Conservation (phyloP, 2,888 invertebrate species). For the Chymomyza fuscimana region DNA sequence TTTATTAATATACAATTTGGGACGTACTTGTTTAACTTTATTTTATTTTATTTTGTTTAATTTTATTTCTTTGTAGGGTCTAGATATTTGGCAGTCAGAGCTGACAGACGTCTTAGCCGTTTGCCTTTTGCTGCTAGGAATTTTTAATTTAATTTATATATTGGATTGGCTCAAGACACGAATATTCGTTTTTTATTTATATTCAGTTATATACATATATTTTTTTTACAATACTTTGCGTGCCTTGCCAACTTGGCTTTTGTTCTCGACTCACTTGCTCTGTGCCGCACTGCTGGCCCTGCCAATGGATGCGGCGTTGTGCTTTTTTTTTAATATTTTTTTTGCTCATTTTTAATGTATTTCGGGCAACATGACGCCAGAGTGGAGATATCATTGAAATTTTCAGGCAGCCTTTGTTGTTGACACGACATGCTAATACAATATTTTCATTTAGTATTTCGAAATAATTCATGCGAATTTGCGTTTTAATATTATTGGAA, state of each 20-base stretch:
- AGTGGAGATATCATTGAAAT: background rate
- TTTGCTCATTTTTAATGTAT: conserved; percentile 15
- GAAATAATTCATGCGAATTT: conserved; percentile 62
- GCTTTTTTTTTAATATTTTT: background rate
- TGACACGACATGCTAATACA: conserved; percentile 28
- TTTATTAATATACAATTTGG: conserved; percentile 56
- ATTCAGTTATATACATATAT: background rate
- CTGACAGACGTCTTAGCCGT: conserved; percentile 4
- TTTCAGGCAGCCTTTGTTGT: conserved; percentile 10
- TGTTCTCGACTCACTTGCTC: conserved; percentile 7
- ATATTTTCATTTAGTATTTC: conserved; percentile 33
- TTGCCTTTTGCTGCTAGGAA: conserved; percentile 39
- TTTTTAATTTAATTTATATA: conserved; percentile 60
- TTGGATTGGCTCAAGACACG: conserved; percentile 39
- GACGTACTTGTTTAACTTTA: conserved; percentile 14
- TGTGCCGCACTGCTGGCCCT: background rate
- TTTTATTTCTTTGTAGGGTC: background rate
- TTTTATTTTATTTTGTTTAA: background rate
- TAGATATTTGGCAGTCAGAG: background rate
- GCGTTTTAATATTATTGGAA: conserved; percentile 45
- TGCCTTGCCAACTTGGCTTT: conserved; percentile 26
- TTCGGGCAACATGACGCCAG: conserved; percentile 9
- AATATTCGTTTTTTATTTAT: conserved; percentile 14
- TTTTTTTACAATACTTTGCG: conserved; percentile 18
- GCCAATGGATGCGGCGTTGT: background rate